Evolutionary conservation across 2,113 vertebrate species (phyloP), one percentile per base, ranked within the genome.

Genomic region (Polypterus senegalus): DNA sequence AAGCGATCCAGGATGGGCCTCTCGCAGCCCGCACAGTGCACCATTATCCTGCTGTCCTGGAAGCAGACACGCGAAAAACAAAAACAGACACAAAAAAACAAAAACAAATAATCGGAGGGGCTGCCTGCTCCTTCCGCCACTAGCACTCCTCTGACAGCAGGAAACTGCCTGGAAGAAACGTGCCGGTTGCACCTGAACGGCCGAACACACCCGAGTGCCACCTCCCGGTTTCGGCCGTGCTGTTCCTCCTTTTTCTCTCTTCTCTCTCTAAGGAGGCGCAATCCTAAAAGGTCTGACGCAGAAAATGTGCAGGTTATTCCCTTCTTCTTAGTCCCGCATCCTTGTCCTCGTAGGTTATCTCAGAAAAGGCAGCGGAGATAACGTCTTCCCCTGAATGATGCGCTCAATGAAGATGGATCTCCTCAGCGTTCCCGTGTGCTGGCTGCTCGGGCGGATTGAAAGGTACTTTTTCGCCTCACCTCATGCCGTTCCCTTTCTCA

Each of bases 11-110:
- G 77, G 76, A 95, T 96, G 84, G 93, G 93, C 89, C 92, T 87
- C 74, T 94, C 93, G 76, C 94, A 95, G 10, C 94, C 95, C 60
- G 95, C 95, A 79, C 95, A 98, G 81, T 92, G 93, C 83, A 93
- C 94, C 95, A 97, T 98, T 92, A 94, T 96, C 65, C 69, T 74
- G 68, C 73, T 77, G 82, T 79, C 88, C 86, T 83, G 79, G 68
- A 75, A 74, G 68, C 60, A 67, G 27, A 27, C 27, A 27, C 27
- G 27, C 27, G 27, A 27, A 27, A 27, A 27, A 27, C 27, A 27
- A 27, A 27, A 27, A 27, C 27, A 27, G 1, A 27, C 27, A 27
- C 27, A 27, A 27, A 27, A 27, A 27, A 27, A 27, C 1, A 27
- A 27, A 27, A 74, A 76, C 74, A 69, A 83, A 77, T 57, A 76